A percentile compares a stretch with the other conserved stretches of the same genome.
These are phyloP conservation scores for Apeira syringaria DNA, from an alignment of 2,888 invertebrate species.

Conservation along the genomic window DNA sequence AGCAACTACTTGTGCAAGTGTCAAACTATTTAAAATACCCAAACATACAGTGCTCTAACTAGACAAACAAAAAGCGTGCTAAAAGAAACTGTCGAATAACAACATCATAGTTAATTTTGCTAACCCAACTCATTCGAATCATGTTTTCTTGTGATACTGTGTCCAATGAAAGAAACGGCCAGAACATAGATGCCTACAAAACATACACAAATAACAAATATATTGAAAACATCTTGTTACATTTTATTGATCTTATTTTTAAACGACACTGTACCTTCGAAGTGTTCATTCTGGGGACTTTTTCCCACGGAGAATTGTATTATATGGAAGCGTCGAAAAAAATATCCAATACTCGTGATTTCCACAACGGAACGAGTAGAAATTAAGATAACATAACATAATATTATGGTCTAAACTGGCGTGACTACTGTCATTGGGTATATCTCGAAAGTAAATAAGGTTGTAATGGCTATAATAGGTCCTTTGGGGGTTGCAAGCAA, in stretches of 20 bases:
- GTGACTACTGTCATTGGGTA: too few relatives aligned
- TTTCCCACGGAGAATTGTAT: too few relatives aligned
- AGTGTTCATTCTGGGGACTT: too few relatives aligned
- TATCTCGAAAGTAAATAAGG: too few relatives aligned
- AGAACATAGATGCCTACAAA: slow-evolving; percentile 69
- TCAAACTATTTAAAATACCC: slow-evolving; percentile 20
- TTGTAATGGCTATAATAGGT: too few relatives aligned
- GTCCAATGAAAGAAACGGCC: slow-evolving; percentile 66
- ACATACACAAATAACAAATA: neutral
- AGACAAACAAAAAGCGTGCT: slow-evolving; percentile 21
- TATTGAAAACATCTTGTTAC: neutral
- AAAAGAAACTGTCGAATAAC: neutral
- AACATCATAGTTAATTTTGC: slow-evolving; percentile 22
- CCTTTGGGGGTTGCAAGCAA: too few relatives aligned
- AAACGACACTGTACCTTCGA: neutral
- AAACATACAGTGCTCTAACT: slow-evolving; percentile 2
- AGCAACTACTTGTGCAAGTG: slow-evolving; percentile 15
- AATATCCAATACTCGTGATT: too few relatives aligned
- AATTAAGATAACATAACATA: too few relatives aligned
- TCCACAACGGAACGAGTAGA: too few relatives aligned
- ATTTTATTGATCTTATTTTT: neutral
- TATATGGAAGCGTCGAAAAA: too few relatives aligned
- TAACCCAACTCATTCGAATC: slow-evolving; percentile 70
- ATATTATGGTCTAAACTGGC: too few relatives aligned
- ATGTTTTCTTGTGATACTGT: slow-evolving; percentile 61